Base-by-base conservation (phyloP, 37 sponge, comb jelly and placozoan genomes). In the Diacarnus erythraeanus region DNA sequence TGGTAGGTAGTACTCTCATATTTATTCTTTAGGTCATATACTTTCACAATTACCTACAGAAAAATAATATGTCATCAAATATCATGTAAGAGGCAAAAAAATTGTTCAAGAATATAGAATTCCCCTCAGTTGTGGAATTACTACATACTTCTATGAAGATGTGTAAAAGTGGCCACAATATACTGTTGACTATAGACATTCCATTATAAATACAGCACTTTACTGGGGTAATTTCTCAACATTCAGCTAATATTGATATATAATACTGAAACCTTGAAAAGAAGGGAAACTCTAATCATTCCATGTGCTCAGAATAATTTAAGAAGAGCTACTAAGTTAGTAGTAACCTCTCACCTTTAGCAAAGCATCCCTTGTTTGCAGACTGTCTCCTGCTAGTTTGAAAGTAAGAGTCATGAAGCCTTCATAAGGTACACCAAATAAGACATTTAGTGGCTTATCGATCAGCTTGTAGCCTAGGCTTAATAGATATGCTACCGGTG, bases 1-100 rank as follows among this genome's bases (percentile, higher is more conserved):
- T 81, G 82, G 43, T 72, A 81, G 1, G 12, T n/a, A 3, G 59
- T 38, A 38, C 60, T 57, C 42, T 71, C 82, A 8, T 26, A 18
- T 34, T 38, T 38, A 39, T 81, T 64, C 30, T 38, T 58, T 2
- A 81, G 64, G 43, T 81, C 51, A 41, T 72, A 81, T 39, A 81
- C 5, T 18, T n/a, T 27, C n/a, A 71, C 73, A 9, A 60, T 38
- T 2, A 81, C 82, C 82, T 81, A 61, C 31, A 71, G 2, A 71
- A 60, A 42, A 72, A 57, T 57, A 15, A 57, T 57, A 69, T 69
- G 34, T n/a, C n/a, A n/a, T n/a, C n/a, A n/a, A n/a, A n/a, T n/a
- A n/a, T n/a, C n/a, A n/a, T n/a, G n/a, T n/a, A n/a, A n/a, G n/a
- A n/a, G n/a, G n/a, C n/a, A n/a, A n/a, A n/a, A n/a, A n/a, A n/a